These are phyloP conservation scores for Notospermus geniculatus DNA, from an alignment of 1,140 invertebrate species.

Conservation along the genomic window DNA sequence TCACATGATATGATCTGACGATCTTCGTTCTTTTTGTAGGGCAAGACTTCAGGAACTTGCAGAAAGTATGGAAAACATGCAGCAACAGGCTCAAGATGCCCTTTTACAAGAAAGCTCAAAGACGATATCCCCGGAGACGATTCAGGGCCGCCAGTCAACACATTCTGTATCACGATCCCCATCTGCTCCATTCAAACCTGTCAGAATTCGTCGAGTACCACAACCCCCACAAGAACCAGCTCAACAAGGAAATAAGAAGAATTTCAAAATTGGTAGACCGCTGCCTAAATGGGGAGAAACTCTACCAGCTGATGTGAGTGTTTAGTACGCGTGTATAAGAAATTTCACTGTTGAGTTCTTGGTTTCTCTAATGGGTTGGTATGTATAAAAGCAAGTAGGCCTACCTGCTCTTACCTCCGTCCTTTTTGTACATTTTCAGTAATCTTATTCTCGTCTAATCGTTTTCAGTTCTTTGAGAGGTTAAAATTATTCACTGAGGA, in stretches of 20 bases:
- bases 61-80: constrained; percentile 25
- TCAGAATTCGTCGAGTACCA: constrained; percentile 19
- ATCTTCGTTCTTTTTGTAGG: constrained; percentile 15
- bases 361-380: no score
- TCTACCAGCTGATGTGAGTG: constrained; percentile 43
- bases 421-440: not conserved
- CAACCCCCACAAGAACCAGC: constrained; percentile 21
- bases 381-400: not conserved
- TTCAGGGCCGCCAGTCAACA: not conserved
- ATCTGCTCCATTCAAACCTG: constrained; percentile 20
- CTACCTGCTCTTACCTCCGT: not conserved
- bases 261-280: constrained; percentile 27
- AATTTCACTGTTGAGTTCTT: no score
- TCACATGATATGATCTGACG: not conserved
- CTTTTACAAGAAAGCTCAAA: not conserved
- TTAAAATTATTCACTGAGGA: constrained; percentile 40
- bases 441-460: constrained; percentile 3
- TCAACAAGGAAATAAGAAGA: constrained; percentile 17
- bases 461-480: constrained; percentile 42
- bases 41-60: constrained; percentile 33
- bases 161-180: not conserved
- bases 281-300: constrained; percentile 37
- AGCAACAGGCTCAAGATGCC: constrained; percentile 1
- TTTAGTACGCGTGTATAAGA: no score
- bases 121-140: not conserved